A percentile compares a stretch with the other conserved stretches of the same genome.
phyloP scores from a whole-genome alignment of 2,888 invertebrate species.

The Erpobdella octoculata region DNA sequence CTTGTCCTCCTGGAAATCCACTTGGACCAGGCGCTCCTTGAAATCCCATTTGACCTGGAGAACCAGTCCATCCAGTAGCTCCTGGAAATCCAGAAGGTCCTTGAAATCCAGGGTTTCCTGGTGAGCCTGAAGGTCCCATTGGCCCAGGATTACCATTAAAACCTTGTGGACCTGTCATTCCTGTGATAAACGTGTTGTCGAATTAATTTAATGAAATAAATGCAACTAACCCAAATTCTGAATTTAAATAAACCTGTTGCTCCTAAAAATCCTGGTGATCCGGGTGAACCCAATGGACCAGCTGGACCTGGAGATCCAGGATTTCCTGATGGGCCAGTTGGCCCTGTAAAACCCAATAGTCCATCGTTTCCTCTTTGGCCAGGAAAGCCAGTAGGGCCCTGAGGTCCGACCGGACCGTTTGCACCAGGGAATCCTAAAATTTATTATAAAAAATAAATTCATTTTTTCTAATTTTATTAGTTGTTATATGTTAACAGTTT shows the following conservation, averaged over 20 bases:
- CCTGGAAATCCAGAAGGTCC: constrained; percentile 1
- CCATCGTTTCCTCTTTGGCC: not conserved
- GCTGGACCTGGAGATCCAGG: not conserved
- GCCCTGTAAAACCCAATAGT: not conserved
- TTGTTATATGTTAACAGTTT: too few species aligned
- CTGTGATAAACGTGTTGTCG: not conserved
- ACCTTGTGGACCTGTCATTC: constrained; percentile 13
- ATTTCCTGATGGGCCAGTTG: not conserved
- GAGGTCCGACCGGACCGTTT: too few species aligned
- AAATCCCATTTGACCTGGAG: not conserved
- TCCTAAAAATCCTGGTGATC: not conserved
- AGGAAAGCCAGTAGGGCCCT: not conserved
- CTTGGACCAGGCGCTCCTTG: not conserved
- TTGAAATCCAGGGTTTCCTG: constrained; percentile 25
- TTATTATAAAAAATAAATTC: too few species aligned
- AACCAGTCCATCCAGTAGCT: not conserved
- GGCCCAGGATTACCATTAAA: constrained; percentile 18
- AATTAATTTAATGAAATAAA: too few species aligned
- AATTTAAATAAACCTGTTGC: not conserved
- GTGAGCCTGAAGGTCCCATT: constrained; percentile 21
- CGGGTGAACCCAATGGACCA: not conserved
- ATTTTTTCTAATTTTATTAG: too few species aligned
- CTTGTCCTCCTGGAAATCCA: too few species aligned
- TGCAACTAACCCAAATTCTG: too few species aligned
- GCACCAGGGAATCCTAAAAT: too few species aligned